Base-by-base conservation (phyloP, 2,113 vertebrate species). In the Eulemur macaco region DNA sequence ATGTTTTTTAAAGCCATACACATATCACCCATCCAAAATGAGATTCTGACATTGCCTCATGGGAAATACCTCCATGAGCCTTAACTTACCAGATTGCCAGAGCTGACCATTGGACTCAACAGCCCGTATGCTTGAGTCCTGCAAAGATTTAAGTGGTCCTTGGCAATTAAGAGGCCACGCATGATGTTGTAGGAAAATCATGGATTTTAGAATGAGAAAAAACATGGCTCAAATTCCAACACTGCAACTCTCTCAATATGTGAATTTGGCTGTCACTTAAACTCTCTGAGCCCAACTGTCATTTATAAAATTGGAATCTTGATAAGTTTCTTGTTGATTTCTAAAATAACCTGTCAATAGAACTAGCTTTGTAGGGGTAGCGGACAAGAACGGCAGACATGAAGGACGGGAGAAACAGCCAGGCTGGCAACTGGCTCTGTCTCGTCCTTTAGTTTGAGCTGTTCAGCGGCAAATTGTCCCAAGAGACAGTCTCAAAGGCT, bases 391-490 rank as follows among this genome's bases (percentile, higher is more conserved):
- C 4, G 15, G 18, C 3, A 66, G 45, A 63, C 6, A 34, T 5
- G 58, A 63, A n/a, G 31, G 20, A 1, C 11, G 3, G 6, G 17
- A 7, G 0, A 42, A 42, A 5, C 20, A 25, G 21, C 7, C 29
- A 21, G 27, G 18, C 17, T 20, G 42, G n/a, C 15, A 6, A 11
- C 25, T 3, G 25, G 47, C 21, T 27, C 29, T 27, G 58, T n/a
- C 34, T 34, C 23, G 15, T 37, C 12, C n/a, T 50, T 71, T 31
- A 20, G 23, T 31, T 39, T 25, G 56, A 77, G 21, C 37, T 60
- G 29, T 52, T 42, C 4, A 21, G 45, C 3, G 54, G 20, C 29
- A 18, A 12, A 20, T 39, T 66, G 60, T 63, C 18, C 47, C 0
- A 0, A 58, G 39, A 31, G 58, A 29, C 6, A 8, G 11, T 88